Evolutionary conservation across 2,888 invertebrate species (phyloP), one percentile per base, ranked within the genome.

Genomic region (Drepanosiphum platanoidis): DNA sequence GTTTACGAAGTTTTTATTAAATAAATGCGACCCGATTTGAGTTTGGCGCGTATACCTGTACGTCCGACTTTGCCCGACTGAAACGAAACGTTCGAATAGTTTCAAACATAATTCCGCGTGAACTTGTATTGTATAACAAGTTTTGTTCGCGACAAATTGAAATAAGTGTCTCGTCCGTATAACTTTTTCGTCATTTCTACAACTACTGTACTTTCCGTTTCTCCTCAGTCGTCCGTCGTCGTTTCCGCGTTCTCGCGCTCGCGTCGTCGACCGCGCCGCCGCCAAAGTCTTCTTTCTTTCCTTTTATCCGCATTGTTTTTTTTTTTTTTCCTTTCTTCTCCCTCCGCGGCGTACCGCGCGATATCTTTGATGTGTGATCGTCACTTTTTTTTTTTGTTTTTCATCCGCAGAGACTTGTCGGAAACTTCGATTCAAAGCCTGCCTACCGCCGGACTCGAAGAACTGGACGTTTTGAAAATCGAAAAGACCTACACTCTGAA

Each of bases 401-500:
- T 87, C 87, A 89, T 88, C 91, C 91, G 34, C 90, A 96, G 96
- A 89, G 96, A 96, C 90, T 91, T 96, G 88, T 96, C 96, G 82
- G 92, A 92, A 88, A 96, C 96, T 30, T 91, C 93, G 1, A 93
- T 97, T 87, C 92, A 92, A 68, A 91, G 91, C 58, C 90, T 96
- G 86, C 96, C 96, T 1, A 93, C 93, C 0, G 91, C 90, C 52
- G 96, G 96, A 22, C 90, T 97, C 42, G 92, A 93, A 84, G 92
- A 93, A 81, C 89, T 96, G 87, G 94, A 95, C 89, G 91, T 92
- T 61, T 91, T 97, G 46, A 92, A 92, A 87, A 92, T 96, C 88
- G 93, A 94, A 89, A 92, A 93, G 87, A 95, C 95, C 0, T 93
- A 93, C 9, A 92, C 94, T 0, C 90, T 97, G 88, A 94, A 94